Evolutionary conservation across 1,140 invertebrate species (phyloP), one percentile per base, ranked within the genome.

Genomic region (Drosophila parvula): DNA sequence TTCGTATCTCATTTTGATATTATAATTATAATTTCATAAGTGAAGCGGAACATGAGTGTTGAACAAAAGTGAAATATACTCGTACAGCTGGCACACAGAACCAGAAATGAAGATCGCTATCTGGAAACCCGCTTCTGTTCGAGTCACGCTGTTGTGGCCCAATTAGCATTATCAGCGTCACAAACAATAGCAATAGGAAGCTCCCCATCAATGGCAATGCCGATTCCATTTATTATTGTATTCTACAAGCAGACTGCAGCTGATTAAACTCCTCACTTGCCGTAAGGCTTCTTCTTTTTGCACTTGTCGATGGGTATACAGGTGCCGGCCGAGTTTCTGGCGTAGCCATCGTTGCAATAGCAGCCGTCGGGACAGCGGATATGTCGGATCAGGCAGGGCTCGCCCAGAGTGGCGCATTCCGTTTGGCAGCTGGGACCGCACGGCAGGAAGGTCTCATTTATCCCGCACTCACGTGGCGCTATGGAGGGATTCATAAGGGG

Each of bases 371-470:
- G 93, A 50, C 93, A 94, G 12, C 86, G 78, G 0, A 93, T 90
- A 60, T 94, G 93, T 0, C 79, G 32, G 7, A 94, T 93, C 0
- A 92, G 85, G 47, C 94, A 94, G 27, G 92, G 91, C 77, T 92
- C 14, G 0, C 79, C 79, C 9, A 94, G 57, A 14, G 91, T 93
- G 12, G 78, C 79, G 58, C 93, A 94, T 18, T 91, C 92, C 30
- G 92, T 93, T 67, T 94, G 93, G 75, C 94, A 94, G n/a, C 89
- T 92, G 57, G 91, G 80, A 6, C 94, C 94, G 57, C 94, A 94
- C 0, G 81, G 60, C 47, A 85, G 92, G 56, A 86, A 92, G 51
- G 93, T 92, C 70, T 94, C 78, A 53, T 90, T 69, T 0, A 8
- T 8, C 1, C 76, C 62, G 7, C 90, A 91, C 1, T 51, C 18